Base-by-base conservation (phyloP, 1,140 invertebrate species). In the Caenorhabditis briggsae region DNA sequence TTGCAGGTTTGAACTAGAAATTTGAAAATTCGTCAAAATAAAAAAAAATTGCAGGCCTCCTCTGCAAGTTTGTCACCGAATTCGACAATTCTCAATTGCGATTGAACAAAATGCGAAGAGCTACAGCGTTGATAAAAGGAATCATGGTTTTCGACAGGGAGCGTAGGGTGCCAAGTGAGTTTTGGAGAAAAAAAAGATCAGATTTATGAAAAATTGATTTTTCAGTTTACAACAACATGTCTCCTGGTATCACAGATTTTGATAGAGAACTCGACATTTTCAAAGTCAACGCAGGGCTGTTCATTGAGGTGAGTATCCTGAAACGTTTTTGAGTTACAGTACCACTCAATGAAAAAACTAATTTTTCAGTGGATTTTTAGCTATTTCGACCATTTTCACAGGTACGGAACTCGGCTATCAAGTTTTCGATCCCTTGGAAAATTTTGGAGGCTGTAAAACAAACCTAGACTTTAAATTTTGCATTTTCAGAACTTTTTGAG, bases 91-190 rank as follows among this genome's bases (percentile, higher is more conserved):
- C 65, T 16, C 16, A 12, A 8, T 8, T 46, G 12, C 9, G 65
- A 8, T 18, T 74, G 41, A 74, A 46, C 43, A 74, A 46, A 48
- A 8, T 74, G 65, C 65, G 65, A n/a, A 0, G 43, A 74, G 65
- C 65, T n/a, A 74, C 43, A 18, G 65, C 41, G 11, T 46, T 74
- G 41, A 74, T 74, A 12, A 74, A 74, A 74, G 65, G 65, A n/a
- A 46, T 74, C 0, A n/a, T 74, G 33, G 41, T 46, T 18, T 48
- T 74, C 2, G 41, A 46, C 7, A 20, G n/a, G 20, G 8, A 16
- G 56, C 56, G 16, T n/a, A n/a, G 23, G n/a, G 46, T 46, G 9
- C n/a, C 41, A 46, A 25, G 61, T 65, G 16, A 2, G 12, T 14
- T 14, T 11, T 11, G 50, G 2, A 8, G 2, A 11, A 53, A 53